Evolutionary conservation across 2,797 vertebrate species (phyloP).

Genomic region (Acrossocheilus fasciatus): DNA sequence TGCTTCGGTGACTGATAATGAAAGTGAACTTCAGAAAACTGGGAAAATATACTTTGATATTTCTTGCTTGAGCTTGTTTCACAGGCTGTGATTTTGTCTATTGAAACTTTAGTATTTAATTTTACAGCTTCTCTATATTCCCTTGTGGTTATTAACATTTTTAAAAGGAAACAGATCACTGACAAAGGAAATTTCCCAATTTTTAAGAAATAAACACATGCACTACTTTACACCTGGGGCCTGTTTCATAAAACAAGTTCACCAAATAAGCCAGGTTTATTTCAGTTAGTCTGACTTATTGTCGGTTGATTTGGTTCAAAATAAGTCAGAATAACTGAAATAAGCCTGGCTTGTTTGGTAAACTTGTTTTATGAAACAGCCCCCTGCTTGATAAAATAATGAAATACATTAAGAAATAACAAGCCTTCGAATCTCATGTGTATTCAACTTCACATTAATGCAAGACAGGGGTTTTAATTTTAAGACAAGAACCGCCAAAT

Average conservation of each 20-base stretch:
- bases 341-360: too few species aligned
- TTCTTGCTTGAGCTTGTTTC: background rate
- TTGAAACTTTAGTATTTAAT: background rate
- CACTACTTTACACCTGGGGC: background rate
- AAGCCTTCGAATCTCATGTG: background rate
- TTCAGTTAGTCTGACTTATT: too few species aligned
- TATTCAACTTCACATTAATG: background rate
- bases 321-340: too few species aligned
- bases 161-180: background rate
- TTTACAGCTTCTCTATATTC: background rate
- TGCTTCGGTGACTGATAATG: background rate
- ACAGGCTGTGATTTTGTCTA: slow-evolving; percentile 2
- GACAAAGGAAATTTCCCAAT: background rate
- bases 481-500: background rate
- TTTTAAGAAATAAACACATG: background rate
- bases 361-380: too few species aligned
- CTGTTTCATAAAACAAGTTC: too few species aligned
- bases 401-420: background rate
- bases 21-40: background rate
- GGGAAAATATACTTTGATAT: background rate
- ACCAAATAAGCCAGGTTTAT: too few species aligned
- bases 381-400: background rate
- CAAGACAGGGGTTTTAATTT: background rate
- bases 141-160: background rate
- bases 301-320: too few species aligned